These are phyloP conservation scores for Colossoma macropomum DNA, from an alignment of 2,113 vertebrate species.

Conservation along the genomic window DNA sequence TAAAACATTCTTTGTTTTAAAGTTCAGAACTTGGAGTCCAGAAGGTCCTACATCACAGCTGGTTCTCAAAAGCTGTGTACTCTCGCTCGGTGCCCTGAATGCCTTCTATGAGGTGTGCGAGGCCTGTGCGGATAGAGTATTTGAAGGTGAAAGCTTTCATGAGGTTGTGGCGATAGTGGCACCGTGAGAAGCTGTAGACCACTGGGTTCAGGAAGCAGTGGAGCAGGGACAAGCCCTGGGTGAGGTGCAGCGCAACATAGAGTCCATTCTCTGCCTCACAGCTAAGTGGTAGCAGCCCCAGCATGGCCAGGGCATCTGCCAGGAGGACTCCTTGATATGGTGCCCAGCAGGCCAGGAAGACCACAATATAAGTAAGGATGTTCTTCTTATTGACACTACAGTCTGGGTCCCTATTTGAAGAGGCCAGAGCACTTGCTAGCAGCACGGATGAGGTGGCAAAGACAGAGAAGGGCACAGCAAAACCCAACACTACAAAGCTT, in stretches of 20 bases:
- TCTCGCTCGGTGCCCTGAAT: constrained; percentile 86
- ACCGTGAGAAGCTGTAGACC: constrained; percentile 92
- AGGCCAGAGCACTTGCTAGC: constrained; percentile 79
- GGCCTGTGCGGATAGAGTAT: constrained; percentile 91
- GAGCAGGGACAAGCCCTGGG: constrained; percentile 91
- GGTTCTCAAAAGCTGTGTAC: constrained; percentile 87
- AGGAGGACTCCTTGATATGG: constrained; percentile 88
- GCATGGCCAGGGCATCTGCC: constrained; percentile 84
- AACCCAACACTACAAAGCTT: constrained; percentile 88
- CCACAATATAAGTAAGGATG: constrained; percentile 90
- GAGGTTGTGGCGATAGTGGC: constrained; percentile 93
- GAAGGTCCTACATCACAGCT: constrained; percentile 57
- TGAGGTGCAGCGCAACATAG: constrained; percentile 86
- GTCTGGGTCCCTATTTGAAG: constrained; percentile 75
- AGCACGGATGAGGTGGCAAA: constrained; percentile 88
- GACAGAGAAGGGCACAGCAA: constrained; percentile 87
- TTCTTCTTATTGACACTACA: constrained; percentile 85
- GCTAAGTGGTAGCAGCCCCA: constrained; percentile 85
- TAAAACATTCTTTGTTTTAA: no score
- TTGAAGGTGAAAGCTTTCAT: constrained; percentile 98
- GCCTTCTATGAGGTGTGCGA: constrained; percentile 88
- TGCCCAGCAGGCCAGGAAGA: constrained; percentile 93
- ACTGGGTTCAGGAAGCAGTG: constrained; percentile 97
- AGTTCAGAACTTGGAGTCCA: not conserved
- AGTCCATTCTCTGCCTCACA: constrained; percentile 88